Evolutionary conservation across 1,140 invertebrate genomes (phyloP).

Genomic region (Gyrodactylus salaris): DNA sequence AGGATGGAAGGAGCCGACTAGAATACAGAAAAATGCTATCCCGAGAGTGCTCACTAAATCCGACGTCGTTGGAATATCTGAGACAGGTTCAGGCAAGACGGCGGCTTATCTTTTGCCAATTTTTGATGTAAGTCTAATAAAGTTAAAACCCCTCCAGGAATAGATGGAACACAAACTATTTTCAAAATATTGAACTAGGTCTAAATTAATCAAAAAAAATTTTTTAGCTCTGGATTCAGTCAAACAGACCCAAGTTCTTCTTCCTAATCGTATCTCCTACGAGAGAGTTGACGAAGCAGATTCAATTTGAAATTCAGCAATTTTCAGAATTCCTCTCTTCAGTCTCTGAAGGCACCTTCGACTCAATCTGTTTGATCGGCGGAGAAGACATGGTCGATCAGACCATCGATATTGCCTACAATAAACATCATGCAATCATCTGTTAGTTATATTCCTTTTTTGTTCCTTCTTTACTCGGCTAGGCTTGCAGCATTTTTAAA

Average conservation of each 20-base stretch:
- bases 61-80: slow-evolving; percentile 65
- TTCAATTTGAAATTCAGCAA: not conserved
- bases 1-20: slow-evolving; percentile 66
- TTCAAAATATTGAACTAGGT: too few species aligned
- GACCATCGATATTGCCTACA: not conserved
- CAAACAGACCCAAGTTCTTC: not conserved
- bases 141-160: not conserved
- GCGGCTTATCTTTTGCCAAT: slow-evolving; percentile 83
- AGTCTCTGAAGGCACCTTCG: not conserved
- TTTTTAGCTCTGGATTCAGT: not conserved
- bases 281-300: not conserved
- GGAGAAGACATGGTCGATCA: not conserved
- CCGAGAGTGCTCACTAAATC: slow-evolving; percentile 54
- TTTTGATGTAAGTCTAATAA: slow-evolving; percentile 20
- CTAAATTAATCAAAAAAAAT: too few species aligned
- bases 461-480: too few species aligned
- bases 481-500: too few species aligned
- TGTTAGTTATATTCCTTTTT: not conserved
- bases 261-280: not conserved
- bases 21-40: slow-evolving; percentile 69
- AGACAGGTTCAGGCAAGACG: slow-evolving; percentile 90
- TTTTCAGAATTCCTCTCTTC: not conserved
- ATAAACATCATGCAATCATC: not conserved
- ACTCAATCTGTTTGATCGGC: not conserved
- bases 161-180: too few species aligned